Percentiles rank a stretch among this genome's conserved stretches.
phyloP scores from a whole-genome alignment of 23 tunicate species.

The Aplidium turbinatum region DNA sequence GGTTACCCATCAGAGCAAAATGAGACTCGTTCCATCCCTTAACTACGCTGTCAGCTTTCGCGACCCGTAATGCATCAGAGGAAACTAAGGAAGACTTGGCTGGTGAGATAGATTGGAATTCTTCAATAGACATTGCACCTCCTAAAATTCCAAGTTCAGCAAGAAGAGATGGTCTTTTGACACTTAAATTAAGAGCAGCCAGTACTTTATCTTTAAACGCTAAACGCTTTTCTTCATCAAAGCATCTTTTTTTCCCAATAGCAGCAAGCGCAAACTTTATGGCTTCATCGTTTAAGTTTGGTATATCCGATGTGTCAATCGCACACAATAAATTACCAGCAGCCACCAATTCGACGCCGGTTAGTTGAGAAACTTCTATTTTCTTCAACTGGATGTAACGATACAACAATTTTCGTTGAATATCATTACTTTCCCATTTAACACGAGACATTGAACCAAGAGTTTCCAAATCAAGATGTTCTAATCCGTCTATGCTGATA shows the following conservation, averaged over 20 bases:
- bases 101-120: neutral
- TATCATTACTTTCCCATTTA: too few relatives aligned
- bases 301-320: too few relatives aligned
- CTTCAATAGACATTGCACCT: neutral
- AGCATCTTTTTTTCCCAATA: constrained; percentile 10
- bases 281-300: too few relatives aligned
- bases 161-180: neutral
- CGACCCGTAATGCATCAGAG: neutral
- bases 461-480: too few relatives aligned
- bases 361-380: too few relatives aligned
- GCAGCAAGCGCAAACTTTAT: too few relatives aligned
- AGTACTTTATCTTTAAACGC: neutral
- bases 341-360: too few relatives aligned
- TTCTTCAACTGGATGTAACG: too few relatives aligned
- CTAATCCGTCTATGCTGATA: too few relatives aligned
- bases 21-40: constrained; percentile 29
- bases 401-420: too few relatives aligned
- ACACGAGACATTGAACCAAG: too few relatives aligned
- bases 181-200: neutral
- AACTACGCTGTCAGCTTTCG: neutral
- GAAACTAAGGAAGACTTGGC: neutral
- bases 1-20: constrained; percentile 28
- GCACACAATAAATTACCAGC: too few relatives aligned
- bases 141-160: neutral
- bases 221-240: neutral